Evolutionary conservation across 2,797 vertebrate genomes (phyloP).

Genomic region (Australoheros facetus): DNA sequence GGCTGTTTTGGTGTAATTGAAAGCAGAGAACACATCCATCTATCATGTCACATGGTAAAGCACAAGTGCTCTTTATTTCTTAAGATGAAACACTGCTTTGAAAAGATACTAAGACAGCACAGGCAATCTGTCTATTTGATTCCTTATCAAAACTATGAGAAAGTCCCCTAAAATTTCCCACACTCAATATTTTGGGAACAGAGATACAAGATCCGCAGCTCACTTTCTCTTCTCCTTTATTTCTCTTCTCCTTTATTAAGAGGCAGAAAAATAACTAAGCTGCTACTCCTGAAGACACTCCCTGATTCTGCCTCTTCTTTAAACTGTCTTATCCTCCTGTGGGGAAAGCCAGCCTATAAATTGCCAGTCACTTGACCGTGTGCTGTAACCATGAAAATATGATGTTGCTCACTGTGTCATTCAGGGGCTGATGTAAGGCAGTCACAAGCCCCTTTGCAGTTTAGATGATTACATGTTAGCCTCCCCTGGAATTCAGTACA

Average conservation of each 20-base stretch:
- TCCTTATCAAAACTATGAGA: conserved; percentile 24
- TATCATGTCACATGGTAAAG: conserved; percentile 37
- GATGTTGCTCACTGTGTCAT: conserved; percentile 60
- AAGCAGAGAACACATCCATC: background rate
- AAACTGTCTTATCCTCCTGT: background rate
- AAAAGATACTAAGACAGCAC: conserved; percentile 30
- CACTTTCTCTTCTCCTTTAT: background rate
- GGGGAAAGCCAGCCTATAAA: conserved; percentile 9
- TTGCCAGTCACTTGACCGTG: conserved; percentile 61
- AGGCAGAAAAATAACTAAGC: background rate
- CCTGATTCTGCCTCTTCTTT: conserved; percentile 8
- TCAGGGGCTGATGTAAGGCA: conserved; percentile 64
- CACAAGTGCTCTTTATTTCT: conserved; percentile 21
- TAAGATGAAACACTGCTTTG: conserved; percentile 55
- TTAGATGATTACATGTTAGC: conserved; percentile 71
- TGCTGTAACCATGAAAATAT: conserved; percentile 50
- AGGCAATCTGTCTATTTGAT: conserved; percentile 31
- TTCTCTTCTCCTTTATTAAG: too few relatives aligned
- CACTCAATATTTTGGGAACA: conserved; percentile 2
- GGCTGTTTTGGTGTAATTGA: conserved; percentile 1
- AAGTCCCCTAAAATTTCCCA: conserved; percentile 5
- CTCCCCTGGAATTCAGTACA: conserved; percentile 64
- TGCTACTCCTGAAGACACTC: conserved; percentile 6
- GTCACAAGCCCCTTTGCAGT: conserved; percentile 67
- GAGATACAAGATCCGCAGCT: conserved; percentile 4